Base-by-base conservation (phyloP, 2,797 vertebrate species). In the Myoxocephalus aenaeus region DNA sequence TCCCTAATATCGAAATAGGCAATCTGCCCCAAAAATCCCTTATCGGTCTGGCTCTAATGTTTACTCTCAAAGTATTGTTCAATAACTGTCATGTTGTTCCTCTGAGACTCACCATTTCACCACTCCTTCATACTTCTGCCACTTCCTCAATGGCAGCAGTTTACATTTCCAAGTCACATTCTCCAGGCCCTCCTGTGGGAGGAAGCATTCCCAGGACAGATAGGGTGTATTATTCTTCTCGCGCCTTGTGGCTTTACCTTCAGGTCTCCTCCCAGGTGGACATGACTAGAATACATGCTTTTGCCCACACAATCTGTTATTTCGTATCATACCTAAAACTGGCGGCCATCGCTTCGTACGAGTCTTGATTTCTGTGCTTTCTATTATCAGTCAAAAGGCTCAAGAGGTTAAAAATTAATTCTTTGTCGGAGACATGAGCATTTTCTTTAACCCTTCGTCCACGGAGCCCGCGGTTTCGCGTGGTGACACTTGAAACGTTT, bases 151-250 rank as follows among this genome's bases (percentile, higher is more conserved):
- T 34, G 22, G 44, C 67, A 63, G 20, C 56, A 59, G 29, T 51
- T 62, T 56, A 70, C 17, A 36, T 29, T 65, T 76, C 38, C 51
- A 68, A 18, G 65, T 70, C 73, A 72, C 63, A 71, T 57, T 59
- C 29, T 54, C 38, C 53, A 51, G 36, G 29, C 67, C 10, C 63
- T 63, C 61, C 22, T 25, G 38, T 68, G 5, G 34, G 50, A 22
- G 8, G 38, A 63, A 32, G n/a, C 27, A 48, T 32, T 68, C 50
- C 42, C 56, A 44, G n/a, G 42, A 44, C 46, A 70, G 36, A 70
- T 50, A 8, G 25, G 29, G 56, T 40, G 27, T 53, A 50, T 74
- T 58, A 65, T 42, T 54, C 25, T 22, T 69, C 15, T 20, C 22
- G 20, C 11, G 1, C 44, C 36, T 27, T 69, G 48, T 70, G 11